Evolutionary conservation across 1,140 invertebrate species (phyloP), one percentile per base, ranked within the genome.

Genomic region (Drosophila gunungcola): DNA sequence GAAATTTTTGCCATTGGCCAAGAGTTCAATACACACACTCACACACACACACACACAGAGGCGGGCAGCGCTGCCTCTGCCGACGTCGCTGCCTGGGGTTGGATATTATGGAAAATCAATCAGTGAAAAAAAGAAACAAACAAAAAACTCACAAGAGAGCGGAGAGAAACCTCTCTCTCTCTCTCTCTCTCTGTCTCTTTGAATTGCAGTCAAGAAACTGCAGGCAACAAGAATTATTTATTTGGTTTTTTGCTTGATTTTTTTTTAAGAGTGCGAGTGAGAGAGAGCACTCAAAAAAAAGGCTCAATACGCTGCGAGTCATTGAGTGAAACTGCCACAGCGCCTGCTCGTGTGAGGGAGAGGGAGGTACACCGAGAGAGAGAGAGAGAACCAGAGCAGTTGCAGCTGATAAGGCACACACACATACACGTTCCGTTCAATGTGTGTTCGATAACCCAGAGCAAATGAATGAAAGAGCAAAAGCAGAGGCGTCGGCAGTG

Each of bases 371-470:
- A 32, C 16, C 55, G 74, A 56, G 68, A 62, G 54, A 61, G 63
- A 69, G 42, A 48, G 80, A 57, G 72, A 70, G 80, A 68, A 57
- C 43, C 62, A 63, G 46, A 57, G 58, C 45, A 43, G 75, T 62
- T 86, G 82, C 82, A 86, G 82, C 78, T 86, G 82, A 86, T 86
- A 86, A 86, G 82, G 82, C 75, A 86, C 68, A 70, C 51, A 68
- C 51, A 63, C 51, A 68, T 29, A 36, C 38, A 48, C 74, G 29
- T 32, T 60, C 57, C 27, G 83, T 90, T 90, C 86, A 86, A 90
- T 90, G 86, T 90, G 64, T 90, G 86, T 90, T 90, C 86, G 82
- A 90, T 90, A 89, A 80, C 83, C 73, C 74, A 82, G 75, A 86
- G 83, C 83, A 85, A 86, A 85, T 85, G 73, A 85, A 86, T 81